A percentile compares a stretch with the other conserved stretches of the same genome.
These are phyloP conservation scores for Gambusia affinis DNA, from an alignment of 2,113 vertebrate genomes.

Conservation along the genomic window DNA sequence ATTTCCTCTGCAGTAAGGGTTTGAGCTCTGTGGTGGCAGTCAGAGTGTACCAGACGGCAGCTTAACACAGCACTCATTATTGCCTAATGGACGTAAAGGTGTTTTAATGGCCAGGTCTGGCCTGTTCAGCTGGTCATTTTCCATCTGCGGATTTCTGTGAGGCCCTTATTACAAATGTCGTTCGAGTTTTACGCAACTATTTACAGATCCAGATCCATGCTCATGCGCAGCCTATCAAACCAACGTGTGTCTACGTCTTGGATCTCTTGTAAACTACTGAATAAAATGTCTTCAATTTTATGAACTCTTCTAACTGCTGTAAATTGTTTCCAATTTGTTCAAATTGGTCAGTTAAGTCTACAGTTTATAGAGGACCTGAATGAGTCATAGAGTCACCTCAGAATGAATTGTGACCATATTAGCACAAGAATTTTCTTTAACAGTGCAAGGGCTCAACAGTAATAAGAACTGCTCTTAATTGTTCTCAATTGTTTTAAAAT, in stretches of 20 bases:
- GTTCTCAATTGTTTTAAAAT: constrained; percentile 45
- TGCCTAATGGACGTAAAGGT: constrained; percentile 64
- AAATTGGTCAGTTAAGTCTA: constrained; percentile 66
- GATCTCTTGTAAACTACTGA: constrained; percentile 15
- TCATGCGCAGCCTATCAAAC: constrained; percentile 7
- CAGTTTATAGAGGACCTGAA: constrained; percentile 44
- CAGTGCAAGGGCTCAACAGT: constrained; percentile 31
- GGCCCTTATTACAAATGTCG: constrained; percentile 51
- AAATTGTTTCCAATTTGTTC: constrained; percentile 69
- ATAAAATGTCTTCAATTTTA: constrained; percentile 45
- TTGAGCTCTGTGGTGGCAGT: constrained; percentile 48
- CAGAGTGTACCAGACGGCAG: constrained; percentile 39
- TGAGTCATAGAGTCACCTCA: constrained; percentile 38
- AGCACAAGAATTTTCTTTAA: constrained; percentile 28
- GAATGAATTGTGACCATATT: constrained; percentile 37
- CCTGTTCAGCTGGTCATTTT: constrained; percentile 50
- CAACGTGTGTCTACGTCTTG: not conserved
- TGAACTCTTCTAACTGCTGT: constrained; percentile 52
- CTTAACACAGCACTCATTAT: constrained; percentile 68
- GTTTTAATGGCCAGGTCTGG: constrained; percentile 70
- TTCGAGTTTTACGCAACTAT: constrained; percentile 26
- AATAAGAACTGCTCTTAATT: constrained; percentile 49
- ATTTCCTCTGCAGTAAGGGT: constrained; percentile 63
- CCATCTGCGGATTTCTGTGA: constrained; percentile 51
- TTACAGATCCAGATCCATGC: constrained; percentile 15